phyloP scores from a whole-genome alignment of 2,797 vertebrate species.

The Enteromius fasciolatus region DNA sequence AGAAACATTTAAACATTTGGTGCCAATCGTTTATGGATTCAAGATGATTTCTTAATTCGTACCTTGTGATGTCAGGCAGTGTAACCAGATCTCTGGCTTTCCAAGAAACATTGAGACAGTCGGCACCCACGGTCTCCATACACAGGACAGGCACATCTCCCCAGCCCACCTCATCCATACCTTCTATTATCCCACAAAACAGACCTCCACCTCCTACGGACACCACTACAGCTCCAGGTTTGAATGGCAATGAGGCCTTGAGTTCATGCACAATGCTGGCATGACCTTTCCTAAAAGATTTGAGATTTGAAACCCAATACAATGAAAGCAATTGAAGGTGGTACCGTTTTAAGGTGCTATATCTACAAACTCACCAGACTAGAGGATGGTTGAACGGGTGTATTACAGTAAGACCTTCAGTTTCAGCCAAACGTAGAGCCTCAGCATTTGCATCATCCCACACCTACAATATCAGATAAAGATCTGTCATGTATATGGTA shows the following conservation, averaged over 20 bases:
- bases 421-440: constrained; percentile 72
- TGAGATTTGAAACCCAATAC: not conserved
- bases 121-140: constrained; percentile 80
- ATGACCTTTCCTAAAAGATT: constrained; percentile 76
- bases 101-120: constrained; percentile 78
- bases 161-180: constrained; percentile 79
- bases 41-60: not conserved
- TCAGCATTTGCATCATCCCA: constrained; percentile 82
- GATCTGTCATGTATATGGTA: not conserved
- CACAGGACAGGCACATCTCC: constrained; percentile 76
- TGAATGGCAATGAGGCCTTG: constrained; percentile 64
- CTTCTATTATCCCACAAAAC: constrained; percentile 79
- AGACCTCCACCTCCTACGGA: constrained; percentile 83
- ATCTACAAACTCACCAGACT: constrained; percentile 72
- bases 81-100: constrained; percentile 76
- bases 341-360: not conserved
- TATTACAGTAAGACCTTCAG: constrained; percentile 72
- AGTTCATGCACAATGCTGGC: constrained; percentile 75
- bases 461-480: constrained; percentile 64
- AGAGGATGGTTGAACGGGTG: constrained; percentile 81
- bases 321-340: not conserved
- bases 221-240: constrained; percentile 78
- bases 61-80: constrained; percentile 83
- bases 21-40: not conserved
- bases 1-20: not conserved